Evolutionary conservation across 2,888 invertebrate genomes (phyloP), one percentile per base, ranked within the genome.

Genomic region (Trilocha varians): DNA sequence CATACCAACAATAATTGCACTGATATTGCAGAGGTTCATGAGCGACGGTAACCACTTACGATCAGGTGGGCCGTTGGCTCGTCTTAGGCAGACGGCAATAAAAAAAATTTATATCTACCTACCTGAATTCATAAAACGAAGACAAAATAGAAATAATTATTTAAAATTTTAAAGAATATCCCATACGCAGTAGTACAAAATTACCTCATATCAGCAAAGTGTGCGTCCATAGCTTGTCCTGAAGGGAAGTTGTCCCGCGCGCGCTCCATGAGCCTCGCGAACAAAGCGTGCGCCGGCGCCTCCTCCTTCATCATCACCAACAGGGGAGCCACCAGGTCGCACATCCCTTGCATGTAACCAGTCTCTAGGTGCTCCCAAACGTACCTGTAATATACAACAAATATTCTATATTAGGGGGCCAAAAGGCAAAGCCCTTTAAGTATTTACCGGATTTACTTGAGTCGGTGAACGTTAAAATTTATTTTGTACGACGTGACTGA

Each of bases 301-400:
- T 98, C 98, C 69, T 98, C 97, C 63, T 95, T 93, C 82, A 97
- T 92, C 62, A 95, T 92, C 13, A 98, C 97, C 14, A 98, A 87
- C 1, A 98, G 83, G 0, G 97, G 98, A 0, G 98, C 98, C 1
- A 93, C 95, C 45, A 98, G 87, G 79, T 98, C 98, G 74, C 98
- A 98, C 98, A 98, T 98, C 58, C 98, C 98, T 76, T 98, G 98
- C 89, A 98, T 95, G 82, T 98, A 98, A 9, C 98, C 98, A 32
- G 93, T 90, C 38, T 97, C 96, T 53, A 98, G 79, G 70, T 98
- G 95, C 67, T 97, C 95, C 96, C 97, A 98, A 2, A 98, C 97
- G 75, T 96, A 98, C n/a, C 95, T 96, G 59, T 1, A 40, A 4
- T 25, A 5, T 11, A 25, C 3, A 25, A 11, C 25, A 4, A 25